These are phyloP conservation scores for Drosophila niveifrons DNA, from an alignment of 2,888 invertebrate species.

Conservation along the genomic window DNA sequence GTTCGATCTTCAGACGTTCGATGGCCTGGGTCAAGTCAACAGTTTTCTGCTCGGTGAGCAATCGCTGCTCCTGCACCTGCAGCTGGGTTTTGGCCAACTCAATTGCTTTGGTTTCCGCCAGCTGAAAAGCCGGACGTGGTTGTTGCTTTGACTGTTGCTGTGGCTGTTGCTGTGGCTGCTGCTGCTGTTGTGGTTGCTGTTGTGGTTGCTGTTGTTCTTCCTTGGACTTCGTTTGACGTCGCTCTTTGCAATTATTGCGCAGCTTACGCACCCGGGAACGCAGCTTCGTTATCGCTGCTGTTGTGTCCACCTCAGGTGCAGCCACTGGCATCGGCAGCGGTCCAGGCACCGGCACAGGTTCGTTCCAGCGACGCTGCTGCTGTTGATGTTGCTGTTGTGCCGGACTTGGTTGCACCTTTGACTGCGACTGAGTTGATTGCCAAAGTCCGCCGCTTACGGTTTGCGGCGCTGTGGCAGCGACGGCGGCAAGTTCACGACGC, in stretches of 20 bases:
- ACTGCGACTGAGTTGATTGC: slow-evolving; percentile 39
- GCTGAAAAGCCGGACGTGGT: not conserved
- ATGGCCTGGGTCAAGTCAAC: slow-evolving; percentile 10
- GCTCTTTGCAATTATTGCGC: slow-evolving; percentile 32
- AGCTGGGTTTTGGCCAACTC: not conserved
- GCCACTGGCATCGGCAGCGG: slow-evolving; percentile 12
- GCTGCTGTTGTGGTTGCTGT: not conserved
- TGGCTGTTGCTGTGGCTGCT: not conserved
- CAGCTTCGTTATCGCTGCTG: not conserved
- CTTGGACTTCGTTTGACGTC: slow-evolving; percentile 6
- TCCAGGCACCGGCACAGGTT: slow-evolving; percentile 13
- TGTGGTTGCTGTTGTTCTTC: not conserved
- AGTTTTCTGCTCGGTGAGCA: slow-evolving; percentile 7
- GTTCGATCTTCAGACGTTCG: slow-evolving; percentile 33
- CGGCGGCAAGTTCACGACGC: slow-evolving; percentile 44
- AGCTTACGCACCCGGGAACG: slow-evolving; percentile 6
- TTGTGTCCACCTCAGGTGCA: not conserved
- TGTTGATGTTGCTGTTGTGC: not conserved
- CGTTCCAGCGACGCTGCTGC: slow-evolving; percentile 17
- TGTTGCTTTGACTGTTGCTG: not conserved
- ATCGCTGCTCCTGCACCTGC: not conserved
- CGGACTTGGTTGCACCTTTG: slow-evolving; percentile 1
- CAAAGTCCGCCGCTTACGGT: slow-evolving; percentile 21
- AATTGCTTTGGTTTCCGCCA: not conserved
- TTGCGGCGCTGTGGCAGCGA: slow-evolving; percentile 44